phyloP scores from a whole-genome alignment of 2,888 invertebrate species.

The Nudaria mundana region DNA sequence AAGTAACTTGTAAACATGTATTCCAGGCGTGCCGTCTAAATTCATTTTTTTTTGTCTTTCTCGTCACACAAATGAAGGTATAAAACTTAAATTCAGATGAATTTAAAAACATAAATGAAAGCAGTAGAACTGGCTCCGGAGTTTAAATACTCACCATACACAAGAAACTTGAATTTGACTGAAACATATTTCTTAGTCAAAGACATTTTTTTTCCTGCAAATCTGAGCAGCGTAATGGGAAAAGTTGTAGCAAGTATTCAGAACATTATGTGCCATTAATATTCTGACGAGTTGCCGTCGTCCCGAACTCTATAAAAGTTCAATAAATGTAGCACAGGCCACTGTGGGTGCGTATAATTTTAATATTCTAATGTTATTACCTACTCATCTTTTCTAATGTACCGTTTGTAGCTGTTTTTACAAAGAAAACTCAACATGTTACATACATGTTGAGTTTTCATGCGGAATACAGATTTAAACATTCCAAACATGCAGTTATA shows the following conservation, averaged over 20 bases:
- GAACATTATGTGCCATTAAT: conserved; percentile 72
- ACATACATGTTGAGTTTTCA: no score
- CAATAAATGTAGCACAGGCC: conserved; percentile 40
- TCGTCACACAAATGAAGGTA: neutral
- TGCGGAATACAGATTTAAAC: no score
- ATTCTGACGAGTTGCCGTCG: conserved; percentile 64
- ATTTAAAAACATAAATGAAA: conserved; percentile 24
- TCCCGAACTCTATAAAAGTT: conserved; percentile 62
- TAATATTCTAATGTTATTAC: conserved; percentile 36
- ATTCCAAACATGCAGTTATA: no score
- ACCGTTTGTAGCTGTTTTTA: no score
- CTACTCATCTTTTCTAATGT: no score
- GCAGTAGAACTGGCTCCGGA: conserved; percentile 28
- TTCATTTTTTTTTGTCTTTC: no score
- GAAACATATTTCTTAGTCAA: conserved; percentile 51
- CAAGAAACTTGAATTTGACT: conserved; percentile 55
- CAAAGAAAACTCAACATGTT: no score
- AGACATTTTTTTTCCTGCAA: conserved; percentile 66
- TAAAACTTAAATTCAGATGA: neutral
- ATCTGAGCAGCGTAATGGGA: conserved; percentile 73
- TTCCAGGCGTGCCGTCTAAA: no score
- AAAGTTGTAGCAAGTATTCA: conserved; percentile 79
- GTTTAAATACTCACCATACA: conserved; percentile 42
- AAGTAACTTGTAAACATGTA: no score
- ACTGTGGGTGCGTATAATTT: conserved; percentile 37